A percentile compares a stretch with the other conserved stretches of the same genome.
phyloP scores from a whole-genome alignment of 2,113 vertebrate species.

The Vulpes lagopus region DNA sequence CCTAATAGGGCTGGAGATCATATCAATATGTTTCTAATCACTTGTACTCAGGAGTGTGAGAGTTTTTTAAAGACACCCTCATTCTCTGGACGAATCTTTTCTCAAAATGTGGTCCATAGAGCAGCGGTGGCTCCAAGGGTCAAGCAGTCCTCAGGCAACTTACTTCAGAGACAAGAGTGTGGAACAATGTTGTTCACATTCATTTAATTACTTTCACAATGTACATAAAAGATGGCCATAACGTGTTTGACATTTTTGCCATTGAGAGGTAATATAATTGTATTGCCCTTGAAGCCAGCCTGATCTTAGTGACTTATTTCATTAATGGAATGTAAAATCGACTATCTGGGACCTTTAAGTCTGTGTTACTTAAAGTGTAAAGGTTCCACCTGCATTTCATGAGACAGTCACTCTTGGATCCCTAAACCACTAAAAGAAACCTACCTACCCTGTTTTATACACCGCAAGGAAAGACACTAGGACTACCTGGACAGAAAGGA shows the following conservation, averaged over 20 bases:
- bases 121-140: neutral
- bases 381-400: neutral
- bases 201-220: neutral
- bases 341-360: neutral
- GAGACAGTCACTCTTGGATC: neutral
- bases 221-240: neutral
- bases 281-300: neutral
- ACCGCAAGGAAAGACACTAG: neutral
- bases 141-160: neutral
- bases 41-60: neutral
- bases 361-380: neutral
- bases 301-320: neutral
- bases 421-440: neutral
- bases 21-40: neutral
- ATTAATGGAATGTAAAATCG: neutral
- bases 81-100: constrained; percentile 12
- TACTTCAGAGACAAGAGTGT: constrained; percentile 44
- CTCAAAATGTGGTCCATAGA: neutral
- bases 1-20: neutral
- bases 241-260: neutral
- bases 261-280: neutral
- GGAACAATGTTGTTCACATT: neutral
- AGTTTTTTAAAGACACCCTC: neutral
- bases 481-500: neutral
- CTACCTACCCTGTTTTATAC: neutral